Evolutionary conservation across 1,140 invertebrate species (phyloP).

Genomic region (Pseudomyrmex sp.): DNA sequence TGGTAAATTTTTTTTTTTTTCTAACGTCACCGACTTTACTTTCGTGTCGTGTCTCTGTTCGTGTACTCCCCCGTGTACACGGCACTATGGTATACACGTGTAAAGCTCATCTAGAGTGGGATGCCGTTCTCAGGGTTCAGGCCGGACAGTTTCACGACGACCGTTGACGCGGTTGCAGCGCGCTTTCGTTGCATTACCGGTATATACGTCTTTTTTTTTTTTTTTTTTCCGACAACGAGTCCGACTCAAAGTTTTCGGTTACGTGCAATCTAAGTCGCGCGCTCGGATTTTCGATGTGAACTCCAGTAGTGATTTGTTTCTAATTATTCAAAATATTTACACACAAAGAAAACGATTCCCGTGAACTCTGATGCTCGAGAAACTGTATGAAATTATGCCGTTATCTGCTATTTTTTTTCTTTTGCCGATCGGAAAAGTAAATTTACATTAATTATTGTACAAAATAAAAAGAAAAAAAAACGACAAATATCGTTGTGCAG

Average conservation of each 20-base stretch:
- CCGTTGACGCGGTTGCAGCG: constrained; percentile 44
- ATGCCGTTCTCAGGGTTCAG: constrained; percentile 57
- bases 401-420: neutral
- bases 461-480: neutral
- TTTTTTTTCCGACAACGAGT: neutral
- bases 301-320: neutral
- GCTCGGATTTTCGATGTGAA: neutral
- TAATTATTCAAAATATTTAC: neutral
- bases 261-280: neutral
- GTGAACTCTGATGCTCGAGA: neutral
- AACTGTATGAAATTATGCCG: neutral
- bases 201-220: constrained; percentile 19
- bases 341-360: neutral
- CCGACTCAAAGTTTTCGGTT: neutral
- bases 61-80: neutral
- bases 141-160: constrained; percentile 55
- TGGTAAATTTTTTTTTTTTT: too few relatives aligned
- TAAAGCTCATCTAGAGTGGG: constrained; percentile 53
- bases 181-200: constrained; percentile 28
- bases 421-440: neutral
- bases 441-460: neutral
- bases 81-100: constrained; percentile 53
- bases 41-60: neutral
- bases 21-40: neutral
- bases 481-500: neutral